Base-by-base conservation (phyloP, 2,888 invertebrate genomes). In the Drosophila mayaguana region DNA sequence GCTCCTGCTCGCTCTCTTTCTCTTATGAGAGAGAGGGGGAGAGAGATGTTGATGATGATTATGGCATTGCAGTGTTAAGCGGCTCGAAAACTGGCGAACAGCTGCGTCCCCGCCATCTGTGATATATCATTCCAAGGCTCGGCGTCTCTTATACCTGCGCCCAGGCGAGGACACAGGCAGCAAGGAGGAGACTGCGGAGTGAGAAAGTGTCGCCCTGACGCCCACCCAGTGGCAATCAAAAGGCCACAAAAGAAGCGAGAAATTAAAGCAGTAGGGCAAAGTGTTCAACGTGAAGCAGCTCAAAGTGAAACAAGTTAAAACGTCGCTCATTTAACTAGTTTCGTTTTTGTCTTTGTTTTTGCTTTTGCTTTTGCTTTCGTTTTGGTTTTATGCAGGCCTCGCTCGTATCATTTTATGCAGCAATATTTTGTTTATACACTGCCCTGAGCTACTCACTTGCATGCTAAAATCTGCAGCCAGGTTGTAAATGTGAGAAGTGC, bases 51-150 rank as follows among this genome's bases (percentile, higher is more conserved):
- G 76, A 69, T 67, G 69, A 72, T 78, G 63, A 63, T 75, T 48
- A 57, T 72, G 70, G 55, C 76, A 79, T 50, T 76, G 76, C 79
- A 83, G 67, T 66, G 78, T 73, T 81, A 81, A 83, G 84, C 74
- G 86, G 83, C 72, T 75, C 32, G 63, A 72, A 80, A 78, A 68
- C 75, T 72, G 75, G 61, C 79, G 63, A 75, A 78, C 79, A 79
- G 75, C 68, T 77, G 77, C 70, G 70, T 50, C 50, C 20, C 64
- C 70, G 62, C 74, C 69, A 68, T 63, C 65, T 66, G 62, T 56
- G 67, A 74, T 78, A 75, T 63, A 69, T 78, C 77, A 74, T 65
- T 60, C 55, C 46, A 63, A 62, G 46, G 34, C 62, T 28, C 60
- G 46, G 60, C 48, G 28, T 40, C 34, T 51, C 65, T 22, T 42